phyloP scores from a whole-genome alignment of 1,140 invertebrate genomes.

The Doryteuthis pealeii region DNA sequence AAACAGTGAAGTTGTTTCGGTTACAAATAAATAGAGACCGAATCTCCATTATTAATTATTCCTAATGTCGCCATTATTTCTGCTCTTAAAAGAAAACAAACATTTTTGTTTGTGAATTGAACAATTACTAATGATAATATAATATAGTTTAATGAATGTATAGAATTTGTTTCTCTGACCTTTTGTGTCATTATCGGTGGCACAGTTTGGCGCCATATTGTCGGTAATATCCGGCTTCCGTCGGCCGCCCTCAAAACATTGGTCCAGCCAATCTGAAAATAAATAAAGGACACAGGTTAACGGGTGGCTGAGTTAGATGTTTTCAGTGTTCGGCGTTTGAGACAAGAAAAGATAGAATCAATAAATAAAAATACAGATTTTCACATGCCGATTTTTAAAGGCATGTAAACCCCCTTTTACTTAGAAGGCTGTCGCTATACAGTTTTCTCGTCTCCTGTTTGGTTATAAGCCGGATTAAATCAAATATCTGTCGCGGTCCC shows the following conservation, averaged over 20 bases:
- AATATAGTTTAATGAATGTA: neutral
- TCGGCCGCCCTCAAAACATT: slow-evolving; percentile 24
- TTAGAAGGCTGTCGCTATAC: neutral
- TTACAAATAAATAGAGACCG: too few relatives aligned
- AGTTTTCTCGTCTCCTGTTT: too few relatives aligned
- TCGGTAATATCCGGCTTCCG: slow-evolving; percentile 13
- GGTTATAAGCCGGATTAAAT: too few relatives aligned
- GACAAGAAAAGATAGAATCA: neutral
- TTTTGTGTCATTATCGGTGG: slow-evolving; percentile 7
- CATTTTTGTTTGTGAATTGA: too few relatives aligned
- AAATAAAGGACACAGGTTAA: neutral
- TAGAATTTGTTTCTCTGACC: neutral
- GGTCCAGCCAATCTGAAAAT: slow-evolving; percentile 28
- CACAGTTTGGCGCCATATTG: neutral
- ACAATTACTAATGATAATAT: too few relatives aligned
- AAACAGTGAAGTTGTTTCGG: too few relatives aligned
- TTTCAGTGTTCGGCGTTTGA: neutral
- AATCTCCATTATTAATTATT: too few relatives aligned
- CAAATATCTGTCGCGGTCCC: too few relatives aligned
- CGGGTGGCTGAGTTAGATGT: neutral
- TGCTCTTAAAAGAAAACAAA: too few relatives aligned
- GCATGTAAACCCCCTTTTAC: neutral
- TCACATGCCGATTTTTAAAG: neutral
- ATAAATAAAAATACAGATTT: neutral
- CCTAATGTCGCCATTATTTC: too few relatives aligned